Evolutionary conservation across 1,140 invertebrate genomes (phyloP), one percentile per base, ranked within the genome.

Genomic region (Apis florea): DNA sequence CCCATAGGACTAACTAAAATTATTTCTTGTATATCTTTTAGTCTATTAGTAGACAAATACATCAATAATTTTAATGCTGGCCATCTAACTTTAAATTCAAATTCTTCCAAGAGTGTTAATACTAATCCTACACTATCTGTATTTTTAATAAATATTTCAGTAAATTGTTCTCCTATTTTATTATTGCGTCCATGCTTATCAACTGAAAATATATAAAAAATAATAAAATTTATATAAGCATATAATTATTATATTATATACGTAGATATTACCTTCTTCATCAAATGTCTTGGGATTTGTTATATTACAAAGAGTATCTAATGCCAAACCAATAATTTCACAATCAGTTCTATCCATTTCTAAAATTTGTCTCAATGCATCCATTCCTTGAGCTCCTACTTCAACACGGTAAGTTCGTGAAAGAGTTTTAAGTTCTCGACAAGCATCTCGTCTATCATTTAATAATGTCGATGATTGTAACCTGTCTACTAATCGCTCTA

Each of bases 91-190:
- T 95, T 95, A 91, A 99, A 99, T 92, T 99, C 98, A 94, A 97
- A 99, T 92, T 99, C 98, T 91, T 99, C 98, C n/a, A 99, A 92
- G 70, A 99, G 95, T 66, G 96, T 96, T 80, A 99, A 93, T 6
- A 99, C 94, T 17, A 98, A 92, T 68, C 96, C 95, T 24, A 99
- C 96, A 93, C 98, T 98, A 82, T 98, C 97, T 21, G 95, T 94
- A 86, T 97, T 96, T 93, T 99, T 99, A 12, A 99, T 97, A 91
- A 99, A 99, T 94, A 99, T 99, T 95, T 99, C 99, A 10, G 99
- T 99, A 91, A 99, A 99, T 91, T 99, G 98, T 90, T 98, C 97
- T 15, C 99, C 98, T 69, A 97, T 92, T 81, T 93, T 93, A 69
- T 84, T 89, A 2, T 91, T 86, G 40, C 89, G 81, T 77, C 91